A percentile compares a stretch with the other conserved stretches of the same genome.
phyloP scores from a whole-genome alignment of 2,888 invertebrate species.

The Heliconius cydno region DNA sequence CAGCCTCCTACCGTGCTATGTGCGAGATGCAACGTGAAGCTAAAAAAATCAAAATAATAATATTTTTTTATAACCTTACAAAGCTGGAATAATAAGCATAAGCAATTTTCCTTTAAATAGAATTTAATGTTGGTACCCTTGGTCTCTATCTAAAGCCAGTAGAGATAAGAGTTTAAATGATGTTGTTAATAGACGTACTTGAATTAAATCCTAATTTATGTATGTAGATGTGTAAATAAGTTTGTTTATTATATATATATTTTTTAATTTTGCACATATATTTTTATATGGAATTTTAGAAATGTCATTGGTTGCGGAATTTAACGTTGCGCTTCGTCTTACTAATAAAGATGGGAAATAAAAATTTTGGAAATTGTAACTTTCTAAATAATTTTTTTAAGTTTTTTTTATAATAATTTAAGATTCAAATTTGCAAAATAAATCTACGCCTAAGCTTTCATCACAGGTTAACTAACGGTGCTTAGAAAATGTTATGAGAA shows the following conservation, averaged over 20 bases:
- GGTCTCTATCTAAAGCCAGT: background rate
- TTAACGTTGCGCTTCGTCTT: no score
- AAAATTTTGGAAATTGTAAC: no score
- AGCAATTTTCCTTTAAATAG: background rate
- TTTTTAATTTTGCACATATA: background rate
- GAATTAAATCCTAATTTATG: background rate
- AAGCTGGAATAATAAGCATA: background rate
- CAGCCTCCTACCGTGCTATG: background rate
- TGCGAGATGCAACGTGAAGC: background rate
- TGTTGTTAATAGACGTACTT: conserved; percentile 2
- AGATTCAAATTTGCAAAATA: no score
- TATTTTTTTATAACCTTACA: background rate
- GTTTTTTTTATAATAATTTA: no score
- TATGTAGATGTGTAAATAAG: background rate
- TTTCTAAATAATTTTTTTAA: no score
- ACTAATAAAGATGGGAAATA: no score
- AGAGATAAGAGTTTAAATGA: conserved; percentile 2
- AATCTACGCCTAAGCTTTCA: no score
- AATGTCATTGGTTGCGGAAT: no score
- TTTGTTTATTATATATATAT: background rate
- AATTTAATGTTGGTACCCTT: conserved; percentile 4
- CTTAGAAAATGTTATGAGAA: no score
- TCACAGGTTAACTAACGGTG: no score
- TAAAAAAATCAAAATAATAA: background rate
- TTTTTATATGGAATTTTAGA: background rate